Conservation (phyloP, 1,140 invertebrate species). For the Drosophila rufa region DNA sequence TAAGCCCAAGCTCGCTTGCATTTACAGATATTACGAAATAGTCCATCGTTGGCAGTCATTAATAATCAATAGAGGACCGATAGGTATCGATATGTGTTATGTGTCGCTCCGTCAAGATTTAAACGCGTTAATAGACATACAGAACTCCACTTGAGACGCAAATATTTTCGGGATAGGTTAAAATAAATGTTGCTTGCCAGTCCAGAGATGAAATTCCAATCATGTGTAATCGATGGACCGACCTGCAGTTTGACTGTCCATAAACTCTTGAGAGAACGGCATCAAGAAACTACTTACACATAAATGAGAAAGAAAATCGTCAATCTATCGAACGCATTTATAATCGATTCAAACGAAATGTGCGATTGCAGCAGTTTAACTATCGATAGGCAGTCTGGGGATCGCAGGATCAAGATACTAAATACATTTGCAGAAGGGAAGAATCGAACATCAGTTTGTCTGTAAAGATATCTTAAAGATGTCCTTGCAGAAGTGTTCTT, state of each 20-base stretch:
- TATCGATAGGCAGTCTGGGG: not conserved
- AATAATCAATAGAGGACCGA: not conserved
- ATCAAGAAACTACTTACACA: not conserved
- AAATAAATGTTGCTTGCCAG: not conserved
- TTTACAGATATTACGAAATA: too few relatives aligned
- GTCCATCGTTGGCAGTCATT: not conserved
- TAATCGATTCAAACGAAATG: not conserved
- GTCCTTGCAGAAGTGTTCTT: too few relatives aligned
- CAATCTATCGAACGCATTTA: constrained; percentile 9
- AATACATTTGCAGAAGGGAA: not conserved
- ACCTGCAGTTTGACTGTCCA: constrained; percentile 11
- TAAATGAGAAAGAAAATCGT: not conserved
- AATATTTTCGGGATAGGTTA: not conserved
- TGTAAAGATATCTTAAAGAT: not conserved
- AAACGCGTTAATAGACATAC: constrained; percentile 3
- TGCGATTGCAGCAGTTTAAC: not conserved
- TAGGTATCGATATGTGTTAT: not conserved
- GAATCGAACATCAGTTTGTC: not conserved
- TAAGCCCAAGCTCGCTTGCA: not conserved
- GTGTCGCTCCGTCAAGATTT: not conserved
- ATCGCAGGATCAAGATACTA: not conserved
- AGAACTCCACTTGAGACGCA: not conserved
- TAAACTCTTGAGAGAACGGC: not conserved
- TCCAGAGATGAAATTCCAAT: not conserved
- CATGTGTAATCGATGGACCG: not conserved